Percentiles rank a stretch among this genome's conserved stretches.
These are phyloP conservation scores for Octomys mimax DNA, from an alignment of 2,797 vertebrate genomes.

Conservation along the genomic window DNA sequence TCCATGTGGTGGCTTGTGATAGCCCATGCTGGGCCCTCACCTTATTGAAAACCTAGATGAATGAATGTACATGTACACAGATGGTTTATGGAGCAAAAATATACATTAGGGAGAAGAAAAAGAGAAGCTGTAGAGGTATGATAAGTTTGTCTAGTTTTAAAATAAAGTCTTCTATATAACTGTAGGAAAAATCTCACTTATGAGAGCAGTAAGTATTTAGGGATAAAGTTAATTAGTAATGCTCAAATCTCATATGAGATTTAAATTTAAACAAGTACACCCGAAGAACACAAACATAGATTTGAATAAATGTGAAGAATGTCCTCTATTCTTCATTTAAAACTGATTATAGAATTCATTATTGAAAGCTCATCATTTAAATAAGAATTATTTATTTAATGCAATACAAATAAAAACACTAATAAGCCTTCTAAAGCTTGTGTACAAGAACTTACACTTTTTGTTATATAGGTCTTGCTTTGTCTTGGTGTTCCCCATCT, in stretches of 20 bases:
- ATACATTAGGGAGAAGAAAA: not conserved
- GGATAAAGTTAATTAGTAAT: constrained; percentile 22
- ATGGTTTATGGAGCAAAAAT: not conserved
- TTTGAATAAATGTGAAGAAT: constrained; percentile 25
- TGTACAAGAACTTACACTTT: not conserved
- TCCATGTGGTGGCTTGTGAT: not conserved
- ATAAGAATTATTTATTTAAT: constrained; percentile 13
- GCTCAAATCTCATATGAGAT: not conserved
- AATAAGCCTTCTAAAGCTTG: constrained; percentile 20
- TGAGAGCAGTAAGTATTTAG: constrained; percentile 12
- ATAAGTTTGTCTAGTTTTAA: not conserved
- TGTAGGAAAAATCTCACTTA: not conserved
- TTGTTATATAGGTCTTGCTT: too few relatives aligned
- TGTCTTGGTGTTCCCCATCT: too few relatives aligned
- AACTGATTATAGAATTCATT: not conserved
- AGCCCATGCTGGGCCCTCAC: not conserved
- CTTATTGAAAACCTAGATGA: not conserved
- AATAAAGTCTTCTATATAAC: not conserved
- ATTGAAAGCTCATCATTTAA: not conserved
- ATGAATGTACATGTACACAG: not conserved
- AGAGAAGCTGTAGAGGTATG: not conserved
- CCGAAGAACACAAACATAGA: not conserved
- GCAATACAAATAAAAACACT: not conserved
- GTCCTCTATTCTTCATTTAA: constrained; percentile 6
- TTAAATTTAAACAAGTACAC: not conserved